phyloP scores from a whole-genome alignment of 2,113 vertebrate species.

The Corynorhinus townsendii region DNA sequence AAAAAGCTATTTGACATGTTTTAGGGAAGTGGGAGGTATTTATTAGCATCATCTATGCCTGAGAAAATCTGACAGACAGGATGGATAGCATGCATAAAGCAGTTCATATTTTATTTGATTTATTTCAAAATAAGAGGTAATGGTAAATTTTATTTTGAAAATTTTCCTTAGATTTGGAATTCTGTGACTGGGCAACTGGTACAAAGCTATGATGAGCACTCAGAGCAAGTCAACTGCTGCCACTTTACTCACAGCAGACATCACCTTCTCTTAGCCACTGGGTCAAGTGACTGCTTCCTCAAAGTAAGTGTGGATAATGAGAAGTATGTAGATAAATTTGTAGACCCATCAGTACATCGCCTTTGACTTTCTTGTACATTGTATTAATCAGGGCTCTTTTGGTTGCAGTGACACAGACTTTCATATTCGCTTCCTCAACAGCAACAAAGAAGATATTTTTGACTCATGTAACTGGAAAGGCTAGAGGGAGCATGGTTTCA shows the following conservation, averaged over 20 bases:
- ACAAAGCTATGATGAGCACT: conserved; percentile 86
- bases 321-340: background rate
- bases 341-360: background rate
- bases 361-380: background rate
- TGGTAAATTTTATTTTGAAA: background rate
- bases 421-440: background rate
- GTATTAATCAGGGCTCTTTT: background rate
- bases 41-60: background rate
- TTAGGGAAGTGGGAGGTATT: background rate
- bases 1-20: background rate
- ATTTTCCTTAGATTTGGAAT: conserved; percentile 89
- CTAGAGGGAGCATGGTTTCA: background rate
- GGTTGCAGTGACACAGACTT: background rate
- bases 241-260: conserved; percentile 86
- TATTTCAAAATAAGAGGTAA: background rate
- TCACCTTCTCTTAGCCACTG: conserved; percentile 89
- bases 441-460: background rate
- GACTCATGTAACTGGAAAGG: background rate
- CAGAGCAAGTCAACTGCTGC: conserved; percentile 94
- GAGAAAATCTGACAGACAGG: background rate
- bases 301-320: conserved; percentile 82
- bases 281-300: conserved; percentile 86
- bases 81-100: background rate
- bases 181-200: conserved; percentile 81
- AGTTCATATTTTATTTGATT: background rate